A percentile compares a stretch with the other conserved stretches of the same genome.
Conservation (phyloP, 2,797 vertebrate species). For the Emydoidea blandingii region DNA sequence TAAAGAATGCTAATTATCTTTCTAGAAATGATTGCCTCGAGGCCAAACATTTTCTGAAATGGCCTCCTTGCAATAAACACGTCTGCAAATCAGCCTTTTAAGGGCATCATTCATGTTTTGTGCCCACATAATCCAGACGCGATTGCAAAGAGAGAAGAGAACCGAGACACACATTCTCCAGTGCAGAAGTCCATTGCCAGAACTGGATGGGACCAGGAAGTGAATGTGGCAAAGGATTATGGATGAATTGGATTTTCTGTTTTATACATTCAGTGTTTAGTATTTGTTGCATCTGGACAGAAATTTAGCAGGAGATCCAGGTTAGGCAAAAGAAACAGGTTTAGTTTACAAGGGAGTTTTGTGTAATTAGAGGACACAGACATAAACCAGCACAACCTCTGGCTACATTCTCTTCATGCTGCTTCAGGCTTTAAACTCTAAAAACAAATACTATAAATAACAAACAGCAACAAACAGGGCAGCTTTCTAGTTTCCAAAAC, state of each 20-base stretch:
- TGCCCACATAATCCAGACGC: slow-evolving; percentile 22
- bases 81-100: slow-evolving; percentile 60
- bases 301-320: background rate
- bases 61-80: slow-evolving; percentile 51
- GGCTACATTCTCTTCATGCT: rapidly evolving
- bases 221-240: background rate
- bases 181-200: background rate
- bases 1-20: slow-evolving; percentile 70
- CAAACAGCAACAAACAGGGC: background rate
- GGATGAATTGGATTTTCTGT: background rate
- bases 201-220: background rate
- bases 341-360: background rate
- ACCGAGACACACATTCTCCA: background rate
- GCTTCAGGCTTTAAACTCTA: background rate
- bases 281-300: background rate
- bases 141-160: background rate
- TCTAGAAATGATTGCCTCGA: slow-evolving; percentile 62
- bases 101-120: slow-evolving; percentile 33
- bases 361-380: background rate
- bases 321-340: background rate
- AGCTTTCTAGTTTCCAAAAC: background rate
- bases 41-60: slow-evolving; percentile 68
- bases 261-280: background rate
- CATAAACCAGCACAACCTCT: background rate
- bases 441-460: rapidly evolving